Base-by-base conservation (phyloP, 2,888 invertebrate genomes). In the Epistrophella euchroma region DNA sequence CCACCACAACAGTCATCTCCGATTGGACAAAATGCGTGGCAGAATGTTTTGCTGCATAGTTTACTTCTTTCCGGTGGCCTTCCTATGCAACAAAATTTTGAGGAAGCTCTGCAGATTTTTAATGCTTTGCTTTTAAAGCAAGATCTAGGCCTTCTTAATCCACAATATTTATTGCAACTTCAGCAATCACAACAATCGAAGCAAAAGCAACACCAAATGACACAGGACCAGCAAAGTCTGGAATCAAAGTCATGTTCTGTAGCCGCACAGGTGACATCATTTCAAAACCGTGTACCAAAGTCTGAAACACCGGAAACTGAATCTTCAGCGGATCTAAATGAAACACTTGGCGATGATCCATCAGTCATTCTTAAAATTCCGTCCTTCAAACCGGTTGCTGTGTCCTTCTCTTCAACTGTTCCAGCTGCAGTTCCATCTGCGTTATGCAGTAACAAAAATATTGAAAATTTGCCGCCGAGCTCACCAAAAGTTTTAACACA, bases 331-430 rank as follows among this genome's bases (percentile, higher is more conserved):
- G 92, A 92, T 76, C 88, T 91, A 50, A 91, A 91, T 88, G 92
- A 92, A 84, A 88, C 88, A 40, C 87, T 85, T 77, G 91, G 91
- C 88, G 95, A 96, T 88, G 96, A 96, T 88, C 93, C 94, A 83
- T 94, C 95, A 71, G 96, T 97, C 93, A 97, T 97, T 93, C 95
- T 98, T 90, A 97, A 97, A 94, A 97, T 98, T 95, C 98, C 98
- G 94, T 97, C 97, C 94, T 97, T 96, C 93, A 96, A 95, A 93
- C 96, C 97, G 89, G 93, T 91, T 88, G 90, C 90, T 86, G 92
- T 91, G 74, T 90, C 92, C 64, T 89, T 91, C 74, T 90, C 90
- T 75, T 89, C 91, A 55, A 90, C 91, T 62, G 66, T 88, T 35
- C 62, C 77, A 22, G 79, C 87, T 17, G 72, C 88, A 17, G 81